Evolutionary conservation across 2,113 vertebrate species (phyloP).

Genomic region (Benitochromis conjunctus): DNA sequence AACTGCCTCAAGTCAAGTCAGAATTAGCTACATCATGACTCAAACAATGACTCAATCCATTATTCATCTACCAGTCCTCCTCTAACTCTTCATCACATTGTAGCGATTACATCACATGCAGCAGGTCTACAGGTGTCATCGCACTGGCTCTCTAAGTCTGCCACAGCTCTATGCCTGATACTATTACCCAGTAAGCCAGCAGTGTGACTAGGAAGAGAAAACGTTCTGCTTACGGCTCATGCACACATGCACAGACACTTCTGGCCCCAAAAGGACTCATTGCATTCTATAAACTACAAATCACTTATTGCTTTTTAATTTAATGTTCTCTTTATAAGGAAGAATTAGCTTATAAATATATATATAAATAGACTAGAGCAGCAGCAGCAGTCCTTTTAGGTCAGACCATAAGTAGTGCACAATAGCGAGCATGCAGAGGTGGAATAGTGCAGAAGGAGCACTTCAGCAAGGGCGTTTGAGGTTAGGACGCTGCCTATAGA

Average conservation of each 20-base stretch:
- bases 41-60: background rate
- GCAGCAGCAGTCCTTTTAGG: slow-evolving; percentile 47
- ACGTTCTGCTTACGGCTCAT: slow-evolving; percentile 31
- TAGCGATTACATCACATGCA: slow-evolving; percentile 28
- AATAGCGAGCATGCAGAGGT: slow-evolving; percentile 55
- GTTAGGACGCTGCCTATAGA: background rate
- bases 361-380: background rate
- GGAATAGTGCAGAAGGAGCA: slow-evolving; percentile 10
- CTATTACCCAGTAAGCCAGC: background rate
- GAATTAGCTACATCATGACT: background rate
- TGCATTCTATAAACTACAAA: background rate
- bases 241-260: slow-evolving; percentile 53
- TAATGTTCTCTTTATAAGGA: background rate
- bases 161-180: background rate
- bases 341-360: background rate
- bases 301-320: background rate
- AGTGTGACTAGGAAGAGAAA: background rate
- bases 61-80: background rate
- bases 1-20: background rate
- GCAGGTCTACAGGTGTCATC: background rate
- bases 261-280: slow-evolving; percentile 52
- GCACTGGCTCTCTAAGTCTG: background rate
- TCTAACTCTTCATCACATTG: background rate
- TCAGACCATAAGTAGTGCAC: slow-evolving; percentile 34
- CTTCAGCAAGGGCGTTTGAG: background rate